phyloP scores from a whole-genome alignment of 2,888 invertebrate species.

The Dryobota labecula region DNA sequence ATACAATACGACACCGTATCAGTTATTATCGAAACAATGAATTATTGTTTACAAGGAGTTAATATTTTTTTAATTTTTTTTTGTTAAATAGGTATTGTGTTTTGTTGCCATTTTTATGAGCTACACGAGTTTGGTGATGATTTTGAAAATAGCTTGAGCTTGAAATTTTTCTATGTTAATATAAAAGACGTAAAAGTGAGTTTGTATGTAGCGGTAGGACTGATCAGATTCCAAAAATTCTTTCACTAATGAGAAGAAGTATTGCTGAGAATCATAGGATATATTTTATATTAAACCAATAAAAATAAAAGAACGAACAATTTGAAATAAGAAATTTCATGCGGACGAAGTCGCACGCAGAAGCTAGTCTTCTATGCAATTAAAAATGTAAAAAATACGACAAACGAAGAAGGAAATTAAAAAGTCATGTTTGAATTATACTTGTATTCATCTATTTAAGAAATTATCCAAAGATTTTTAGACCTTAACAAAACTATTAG shows the following conservation, averaged over 20 bases:
- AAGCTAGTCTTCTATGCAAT: not conserved
- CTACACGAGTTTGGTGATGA: not conserved
- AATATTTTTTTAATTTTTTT: not conserved
- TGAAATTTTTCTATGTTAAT: not conserved
- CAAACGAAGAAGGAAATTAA: slow-evolving; percentile 15
- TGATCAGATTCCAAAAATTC: not conserved
- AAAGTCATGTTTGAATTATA: slow-evolving; percentile 8
- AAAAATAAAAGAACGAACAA: too few relatives aligned
- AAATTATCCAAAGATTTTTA: not conserved
- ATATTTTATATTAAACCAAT: not conserved
- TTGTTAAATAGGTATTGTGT: not conserved
- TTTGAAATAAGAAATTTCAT: not conserved
- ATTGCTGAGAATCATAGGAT: not conserved
- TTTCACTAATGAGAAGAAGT: not conserved
- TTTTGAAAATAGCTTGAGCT: not conserved
- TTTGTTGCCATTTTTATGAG: not conserved
- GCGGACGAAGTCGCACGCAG: not conserved
- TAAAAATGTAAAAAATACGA: not conserved
- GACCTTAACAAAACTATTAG: not conserved
- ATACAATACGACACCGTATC: slow-evolving; percentile 18
- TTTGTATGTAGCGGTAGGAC: not conserved
- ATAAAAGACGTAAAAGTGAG: not conserved
- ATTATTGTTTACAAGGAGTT: not conserved
- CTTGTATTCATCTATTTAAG: slow-evolving; percentile 17
- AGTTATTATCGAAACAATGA: slow-evolving; percentile 2